Evolutionary conservation across 2,797 vertebrate genomes (phyloP), one percentile per base, ranked within the genome.

Genomic region (Hybognathus amarus): DNA sequence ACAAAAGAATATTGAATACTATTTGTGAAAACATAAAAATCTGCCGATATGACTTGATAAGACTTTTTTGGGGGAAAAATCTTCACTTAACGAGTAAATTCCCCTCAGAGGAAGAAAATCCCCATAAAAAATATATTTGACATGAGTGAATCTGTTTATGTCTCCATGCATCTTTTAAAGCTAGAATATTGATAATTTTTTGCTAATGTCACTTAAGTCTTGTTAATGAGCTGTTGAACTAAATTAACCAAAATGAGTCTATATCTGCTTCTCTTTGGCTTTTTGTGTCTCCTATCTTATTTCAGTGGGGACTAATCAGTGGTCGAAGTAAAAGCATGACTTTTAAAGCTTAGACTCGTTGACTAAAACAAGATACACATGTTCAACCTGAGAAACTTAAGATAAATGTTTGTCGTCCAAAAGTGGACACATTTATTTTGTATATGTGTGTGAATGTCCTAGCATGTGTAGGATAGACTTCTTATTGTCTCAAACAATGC

Each of bases 271-370:
- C 50, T 59, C 24, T 77, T 67, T 59, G 30, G 68, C 45, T 84
- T 36, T 74, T 52, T 74, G 83, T 71, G 18, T 79, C n/a, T 76
- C 61, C 67, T 79, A 86, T 91, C 85, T 87, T 88, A 89, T 90
- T 84, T 86, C n/a, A 6, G 71, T 13, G 64, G 27, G 10, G 30
- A 76, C 59, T 63, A 85, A 89, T 88, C 88, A 77, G 12, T 1
- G 50, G 78, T 80, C 70, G 63, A 75, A 88, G 75, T 85, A 87
- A 88, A 87, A 90, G 82, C 78, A 81, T 36, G 47, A 40, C 47
- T 63, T 42, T 87, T 75, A 40, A 61, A 50, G 66, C 38, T 56
- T 77, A 77, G 38, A 66, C 61, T 77, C 15, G 17, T 54, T 50
- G 64, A 50, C 70, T 75, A 67, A 74, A 82, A 82, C 38, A 74